These are phyloP conservation scores for Caenorhabditis becei DNA, from an alignment of 2,888 invertebrate genomes.

Conservation along the genomic window DNA sequence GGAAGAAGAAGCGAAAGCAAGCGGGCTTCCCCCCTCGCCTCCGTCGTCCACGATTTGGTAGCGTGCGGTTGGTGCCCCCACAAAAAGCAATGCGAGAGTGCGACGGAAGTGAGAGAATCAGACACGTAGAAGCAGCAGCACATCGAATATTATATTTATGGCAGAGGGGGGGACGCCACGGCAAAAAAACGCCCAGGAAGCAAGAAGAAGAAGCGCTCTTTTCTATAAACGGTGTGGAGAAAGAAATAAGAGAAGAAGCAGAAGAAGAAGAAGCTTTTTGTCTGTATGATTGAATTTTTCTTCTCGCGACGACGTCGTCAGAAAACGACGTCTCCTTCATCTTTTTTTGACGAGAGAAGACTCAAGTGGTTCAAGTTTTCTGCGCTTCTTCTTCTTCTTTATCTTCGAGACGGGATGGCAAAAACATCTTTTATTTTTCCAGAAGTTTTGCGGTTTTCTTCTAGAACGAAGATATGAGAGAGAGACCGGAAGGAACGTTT, in stretches of 20 bases:
- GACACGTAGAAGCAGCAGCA: slow-evolving; percentile 16
- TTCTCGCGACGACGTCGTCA: slow-evolving; percentile 4
- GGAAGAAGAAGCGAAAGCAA: neutral
- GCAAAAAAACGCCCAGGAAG: neutral
- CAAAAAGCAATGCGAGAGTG: slow-evolving; percentile 23
- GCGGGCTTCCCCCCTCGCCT: neutral
- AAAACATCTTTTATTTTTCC: slow-evolving; percentile 7
- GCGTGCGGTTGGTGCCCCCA: slow-evolving; percentile 24
- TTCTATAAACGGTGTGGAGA: slow-evolving; percentile 1
- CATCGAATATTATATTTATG: slow-evolving; percentile 57
- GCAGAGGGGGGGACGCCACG: slow-evolving; percentile 12
- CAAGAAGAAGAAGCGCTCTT: neutral
- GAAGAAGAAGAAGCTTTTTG: slow-evolving; percentile 15
- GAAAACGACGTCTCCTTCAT: slow-evolving; percentile 13
- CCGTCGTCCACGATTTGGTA: slow-evolving; percentile 17
- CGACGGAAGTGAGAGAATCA: slow-evolving; percentile 24
- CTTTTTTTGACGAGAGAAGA: slow-evolving; percentile 8
- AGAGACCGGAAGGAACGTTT: too few species aligned
- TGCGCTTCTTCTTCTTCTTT: neutral
- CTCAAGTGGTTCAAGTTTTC: slow-evolving; percentile 19
- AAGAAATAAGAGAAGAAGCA: neutral
- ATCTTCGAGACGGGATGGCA: neutral
- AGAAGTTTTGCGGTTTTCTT: too few species aligned
- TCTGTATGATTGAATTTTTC: slow-evolving; percentile 49
- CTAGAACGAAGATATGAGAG: too few species aligned